Evolutionary conservation across 64 coral and sea anemone species (phyloP), one percentile per base, ranked within the genome.

Genomic region (Pocillopora damicornis): DNA sequence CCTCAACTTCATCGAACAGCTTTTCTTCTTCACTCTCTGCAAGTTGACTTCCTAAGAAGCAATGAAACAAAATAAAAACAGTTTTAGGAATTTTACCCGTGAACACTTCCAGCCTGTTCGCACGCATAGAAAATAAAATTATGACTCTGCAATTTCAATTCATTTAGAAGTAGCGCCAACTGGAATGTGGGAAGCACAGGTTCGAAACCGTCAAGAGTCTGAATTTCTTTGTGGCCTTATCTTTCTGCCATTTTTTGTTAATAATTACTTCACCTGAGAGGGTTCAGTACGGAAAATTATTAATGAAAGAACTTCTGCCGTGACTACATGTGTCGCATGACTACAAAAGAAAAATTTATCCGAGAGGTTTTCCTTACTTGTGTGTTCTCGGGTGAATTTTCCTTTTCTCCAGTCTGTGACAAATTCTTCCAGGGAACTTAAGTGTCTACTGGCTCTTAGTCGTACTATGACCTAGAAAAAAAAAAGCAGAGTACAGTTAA

Each of bases 341-440:
- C 42, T 51, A 51, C 38, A 85, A 9, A 18, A 16, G 59, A 10
- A 59, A 86, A 58, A 10, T 11, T 75, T 11, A 59, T 13, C 20
- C 13, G 74, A 42, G 30, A 80, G 16, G 35, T 25, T 11, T 30
- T 18, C 72, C 94, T 90, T 80, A 97, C 94, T 90, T 66, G 95
- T 89, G 77, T 91, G 85, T 59, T 94, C 92, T 35, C 88, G 83
- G 9, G 92, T 88, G 37, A 98, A 98, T 51, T 94, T 93, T 14
- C 95, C 95, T 61, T 91, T 98, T 76, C 95, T 94, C 95, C 95
- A 98, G 35, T 89, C 92, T 37, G 92, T 90, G 1, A 98, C 73
- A 76, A 93, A 94, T 17, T 91, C 91, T 62, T 81, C 84, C 11
- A 98, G 37, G 57, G 85, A 93, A 45, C 74, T 69, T 15, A 91